A percentile compares a stretch with the other conserved stretches of the same genome.
Conservation (phyloP, 2,797 vertebrate species). For the Erithacus rubecula region DNA sequence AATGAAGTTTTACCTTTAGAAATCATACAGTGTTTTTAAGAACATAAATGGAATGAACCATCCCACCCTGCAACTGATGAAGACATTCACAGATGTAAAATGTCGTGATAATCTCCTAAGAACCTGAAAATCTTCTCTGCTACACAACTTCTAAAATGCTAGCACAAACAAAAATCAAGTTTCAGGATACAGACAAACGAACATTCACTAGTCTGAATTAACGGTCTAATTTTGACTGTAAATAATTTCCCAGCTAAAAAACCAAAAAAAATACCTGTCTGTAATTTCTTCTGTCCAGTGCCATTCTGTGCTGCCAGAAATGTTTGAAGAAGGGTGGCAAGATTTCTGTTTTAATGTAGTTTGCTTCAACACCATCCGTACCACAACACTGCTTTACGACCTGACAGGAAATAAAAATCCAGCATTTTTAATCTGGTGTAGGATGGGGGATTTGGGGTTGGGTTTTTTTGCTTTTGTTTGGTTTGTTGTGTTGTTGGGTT, state of each 20-base stretch:
- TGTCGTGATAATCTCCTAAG: neutral
- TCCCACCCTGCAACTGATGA: neutral
- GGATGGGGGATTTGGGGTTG: neutral
- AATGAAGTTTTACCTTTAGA: neutral
- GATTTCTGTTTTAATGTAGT: conserved; percentile 99
- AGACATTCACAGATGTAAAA: neutral
- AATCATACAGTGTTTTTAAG: neutral
- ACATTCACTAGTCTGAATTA: neutral
- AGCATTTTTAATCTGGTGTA: neutral
- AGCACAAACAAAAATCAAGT: neutral
- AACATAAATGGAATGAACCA: neutral
- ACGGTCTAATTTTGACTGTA: neutral
- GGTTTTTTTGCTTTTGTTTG: rapidly evolving
- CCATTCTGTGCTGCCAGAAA: conserved; percentile 99
- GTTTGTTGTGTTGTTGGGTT: neutral
- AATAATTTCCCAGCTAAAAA: neutral
- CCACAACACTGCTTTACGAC: conserved; percentile 99
- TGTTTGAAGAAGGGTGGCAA: conserved; percentile 99
- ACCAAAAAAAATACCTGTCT: conserved; percentile 83
- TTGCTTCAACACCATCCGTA: conserved; percentile 97
- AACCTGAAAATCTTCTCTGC: neutral
- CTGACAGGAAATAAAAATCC: conserved; percentile 65
- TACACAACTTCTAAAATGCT: neutral
- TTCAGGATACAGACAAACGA: neutral
- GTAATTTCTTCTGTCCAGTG: conserved; percentile 97